A percentile compares a stretch with the other conserved stretches of the same genome.
phyloP scores from a whole-genome alignment of 2,113 vertebrate genomes.

The Cephalopholis sonnerati region DNA sequence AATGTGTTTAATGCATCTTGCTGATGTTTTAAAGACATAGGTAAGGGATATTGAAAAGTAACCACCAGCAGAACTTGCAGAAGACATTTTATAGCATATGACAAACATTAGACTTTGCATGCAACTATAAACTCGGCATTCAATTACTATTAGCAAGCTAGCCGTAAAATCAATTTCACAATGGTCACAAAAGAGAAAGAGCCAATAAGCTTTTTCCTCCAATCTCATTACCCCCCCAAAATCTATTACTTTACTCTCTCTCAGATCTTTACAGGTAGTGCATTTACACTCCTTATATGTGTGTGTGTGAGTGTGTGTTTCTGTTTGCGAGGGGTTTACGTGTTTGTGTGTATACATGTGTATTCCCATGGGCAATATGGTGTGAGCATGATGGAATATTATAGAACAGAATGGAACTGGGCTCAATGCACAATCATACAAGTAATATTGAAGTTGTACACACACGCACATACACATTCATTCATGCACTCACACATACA shows the following conservation, averaged over 20 bases:
- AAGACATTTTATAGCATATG: slow-evolving; percentile 19
- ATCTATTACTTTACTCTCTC: slow-evolving; percentile 45
- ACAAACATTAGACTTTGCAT: slow-evolving; percentile 6
- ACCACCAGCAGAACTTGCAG: background rate
- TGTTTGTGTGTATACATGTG: slow-evolving; percentile 29
- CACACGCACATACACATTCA: slow-evolving; percentile 23
- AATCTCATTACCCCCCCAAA: slow-evolving; percentile 58
- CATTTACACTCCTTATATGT: slow-evolving; percentile 1
- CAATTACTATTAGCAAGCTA: slow-evolving; percentile 44
- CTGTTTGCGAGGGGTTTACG: background rate
- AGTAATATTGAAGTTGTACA: slow-evolving; percentile 36
- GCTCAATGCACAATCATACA: slow-evolving; percentile 27
- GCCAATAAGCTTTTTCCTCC: slow-evolving; percentile 36
- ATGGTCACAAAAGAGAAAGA: slow-evolving; percentile 55
- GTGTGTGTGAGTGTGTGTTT: slow-evolving; percentile 20
- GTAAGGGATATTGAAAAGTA: background rate
- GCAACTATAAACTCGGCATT: slow-evolving; percentile 17
- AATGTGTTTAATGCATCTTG: slow-evolving; percentile 23
- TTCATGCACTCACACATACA: slow-evolving; percentile 23
- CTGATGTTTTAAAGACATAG: slow-evolving; percentile 2
- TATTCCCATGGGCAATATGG: slow-evolving; percentile 41
- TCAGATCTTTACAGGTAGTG: slow-evolving; percentile 24
- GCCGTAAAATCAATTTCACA: slow-evolving; percentile 54
- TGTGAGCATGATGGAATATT: slow-evolving; percentile 52
- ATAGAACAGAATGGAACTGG: slow-evolving; percentile 29